Evolutionary conservation across 1,140 invertebrate species (phyloP).

Genomic region (Drosophila sp.): DNA sequence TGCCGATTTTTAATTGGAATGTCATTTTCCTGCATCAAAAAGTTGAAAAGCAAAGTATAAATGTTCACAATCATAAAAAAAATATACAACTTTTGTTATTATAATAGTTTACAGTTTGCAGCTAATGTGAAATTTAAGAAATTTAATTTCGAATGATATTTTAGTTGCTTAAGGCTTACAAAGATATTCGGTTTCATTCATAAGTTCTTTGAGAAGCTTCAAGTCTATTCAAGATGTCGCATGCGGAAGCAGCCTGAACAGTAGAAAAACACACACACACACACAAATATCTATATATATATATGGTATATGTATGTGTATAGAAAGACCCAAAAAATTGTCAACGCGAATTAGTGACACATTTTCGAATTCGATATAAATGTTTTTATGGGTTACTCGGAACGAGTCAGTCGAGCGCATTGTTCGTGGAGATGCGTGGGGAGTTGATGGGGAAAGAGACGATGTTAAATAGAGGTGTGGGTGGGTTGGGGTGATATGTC

Average conservation of each 20-base stretch:
- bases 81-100: too few relatives aligned
- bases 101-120: neutral
- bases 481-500: neutral
- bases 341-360: conserved; percentile 78
- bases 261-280: conserved; percentile 2
- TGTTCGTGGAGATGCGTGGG: neutral
- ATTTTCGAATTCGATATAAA: conserved; percentile 68
- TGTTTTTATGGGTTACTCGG: conserved; percentile 41
- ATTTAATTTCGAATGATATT: neutral
- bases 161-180: neutral
- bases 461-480: neutral
- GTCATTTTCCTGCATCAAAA: too few relatives aligned
- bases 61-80: too few relatives aligned
- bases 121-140: neutral
- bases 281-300: too few relatives aligned
- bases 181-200: neutral
- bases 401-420: neutral
- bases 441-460: neutral
- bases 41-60: too few relatives aligned
- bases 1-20: too few relatives aligned
- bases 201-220: conserved; percentile 4
- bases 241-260: conserved; percentile 11
- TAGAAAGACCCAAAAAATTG: conserved; percentile 55
- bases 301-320: too few relatives aligned
- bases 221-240: conserved; percentile 23